Evolutionary conservation across 1,140 invertebrate genomes (phyloP).

Genomic region (Myzus persicae): DNA sequence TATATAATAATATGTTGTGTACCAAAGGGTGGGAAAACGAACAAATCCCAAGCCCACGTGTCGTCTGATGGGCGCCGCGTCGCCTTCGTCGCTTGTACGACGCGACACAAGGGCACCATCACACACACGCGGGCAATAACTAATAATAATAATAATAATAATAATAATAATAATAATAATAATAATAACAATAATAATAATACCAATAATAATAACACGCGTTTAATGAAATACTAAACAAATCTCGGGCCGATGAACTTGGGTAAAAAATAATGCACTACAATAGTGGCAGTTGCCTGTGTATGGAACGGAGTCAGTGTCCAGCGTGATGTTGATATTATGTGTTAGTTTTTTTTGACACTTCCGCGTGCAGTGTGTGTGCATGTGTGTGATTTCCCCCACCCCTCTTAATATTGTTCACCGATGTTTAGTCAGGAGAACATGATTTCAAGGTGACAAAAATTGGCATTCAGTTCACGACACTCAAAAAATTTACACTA

Average conservation of each 20-base stretch:
- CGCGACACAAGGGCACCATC: neutral
- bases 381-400: neutral
- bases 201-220: neutral
- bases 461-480: slow-evolving; percentile 41
- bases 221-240: slow-evolving; percentile 24
- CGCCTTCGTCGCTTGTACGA: neutral
- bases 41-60: neutral
- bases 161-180: neutral
- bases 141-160: neutral
- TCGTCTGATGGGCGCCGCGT: neutral
- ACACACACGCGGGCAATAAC: neutral
- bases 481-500: slow-evolving; percentile 17
- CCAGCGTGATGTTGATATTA: slow-evolving; percentile 49
- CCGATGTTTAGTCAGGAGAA: slow-evolving; percentile 7
- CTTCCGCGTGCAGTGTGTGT: slow-evolving; percentile 28
- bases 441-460: slow-evolving; percentile 46
- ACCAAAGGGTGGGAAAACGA: neutral
- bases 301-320: slow-evolving; percentile 27
- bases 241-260: slow-evolving; percentile 35
- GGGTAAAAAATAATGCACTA: neutral
- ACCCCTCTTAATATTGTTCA: neutral
- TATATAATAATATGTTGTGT: neutral
- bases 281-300: neutral
- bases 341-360: slow-evolving; percentile 29
- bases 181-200: neutral